Evolutionary conservation across 2,888 invertebrate species (phyloP).

Genomic region (Galerucella pusilla): DNA sequence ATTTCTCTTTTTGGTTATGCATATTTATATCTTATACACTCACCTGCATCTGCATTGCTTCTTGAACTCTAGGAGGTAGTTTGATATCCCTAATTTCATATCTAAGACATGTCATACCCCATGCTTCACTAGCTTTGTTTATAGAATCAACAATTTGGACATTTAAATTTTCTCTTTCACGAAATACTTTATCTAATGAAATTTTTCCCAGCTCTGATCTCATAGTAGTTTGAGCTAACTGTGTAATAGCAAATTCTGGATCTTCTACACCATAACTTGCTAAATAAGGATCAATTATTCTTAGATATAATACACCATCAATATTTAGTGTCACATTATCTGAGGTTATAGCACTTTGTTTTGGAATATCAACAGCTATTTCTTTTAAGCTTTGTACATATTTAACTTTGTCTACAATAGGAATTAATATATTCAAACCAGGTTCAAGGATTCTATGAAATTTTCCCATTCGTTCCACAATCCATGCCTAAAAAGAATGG

Average conservation of each 20-base stretch:
- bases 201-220: conserved; percentile 98
- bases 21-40: background rate
- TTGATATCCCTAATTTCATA: conserved; percentile 94
- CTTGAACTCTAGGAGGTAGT: conserved; percentile 90
- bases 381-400: conserved; percentile 99
- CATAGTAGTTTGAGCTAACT: conserved; percentile 99
- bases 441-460: conserved; percentile 94
- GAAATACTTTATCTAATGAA: conserved; percentile 94
- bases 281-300: conserved; percentile 93
- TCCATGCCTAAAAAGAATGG: conserved; percentile 81
- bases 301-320: conserved; percentile 96
- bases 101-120: conserved; percentile 97
- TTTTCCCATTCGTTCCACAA: conserved; percentile 98
- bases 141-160: conserved; percentile 94
- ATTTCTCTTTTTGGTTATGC: too few species aligned
- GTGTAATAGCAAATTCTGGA: conserved; percentile 98
- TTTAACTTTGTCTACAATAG: conserved; percentile 90
- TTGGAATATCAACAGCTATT: conserved; percentile 98
- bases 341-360: conserved; percentile 97
- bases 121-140: conserved; percentile 97
- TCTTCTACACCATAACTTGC: conserved; percentile 99
- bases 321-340: conserved; percentile 97
- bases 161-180: conserved; percentile 96
- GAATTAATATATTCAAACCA: conserved; percentile 92
- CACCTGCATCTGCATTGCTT: conserved; percentile 99